Percentiles rank a stretch among this genome's conserved stretches.
Conservation (phyloP, 2,797 vertebrate genomes). For the Sylvilagus floridanus region DNA sequence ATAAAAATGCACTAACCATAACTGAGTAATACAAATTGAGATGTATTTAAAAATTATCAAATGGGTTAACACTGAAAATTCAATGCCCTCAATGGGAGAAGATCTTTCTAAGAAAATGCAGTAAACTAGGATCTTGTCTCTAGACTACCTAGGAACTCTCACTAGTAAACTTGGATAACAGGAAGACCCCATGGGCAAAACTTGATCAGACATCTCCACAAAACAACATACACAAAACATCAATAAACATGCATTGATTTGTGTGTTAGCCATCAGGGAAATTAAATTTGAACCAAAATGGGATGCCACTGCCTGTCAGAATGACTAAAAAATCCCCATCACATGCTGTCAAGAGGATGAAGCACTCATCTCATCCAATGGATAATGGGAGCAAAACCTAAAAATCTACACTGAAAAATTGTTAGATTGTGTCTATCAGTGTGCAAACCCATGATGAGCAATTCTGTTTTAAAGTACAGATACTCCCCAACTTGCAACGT, state of each 20-base stretch:
- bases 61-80: background rate
- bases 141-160: background rate
- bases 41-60: background rate
- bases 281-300: background rate
- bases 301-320: background rate
- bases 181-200: background rate
- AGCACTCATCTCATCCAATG: too few species aligned
- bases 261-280: background rate
- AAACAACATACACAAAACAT: background rate
- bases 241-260: background rate
- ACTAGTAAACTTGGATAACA: background rate
- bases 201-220: background rate
- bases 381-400: background rate
- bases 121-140: too few species aligned
- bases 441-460: background rate
- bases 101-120: background rate
- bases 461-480: background rate
- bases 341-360: background rate
- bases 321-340: background rate
- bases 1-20: background rate
- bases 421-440: background rate
- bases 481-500: too few species aligned
- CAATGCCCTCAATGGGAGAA: background rate
- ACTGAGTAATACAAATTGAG: background rate
- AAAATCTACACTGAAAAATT: background rate